Evolutionary conservation across 2,888 invertebrate species (phyloP), one percentile per base, ranked within the genome.

Genomic region (Sarcophaga carnaria): DNA sequence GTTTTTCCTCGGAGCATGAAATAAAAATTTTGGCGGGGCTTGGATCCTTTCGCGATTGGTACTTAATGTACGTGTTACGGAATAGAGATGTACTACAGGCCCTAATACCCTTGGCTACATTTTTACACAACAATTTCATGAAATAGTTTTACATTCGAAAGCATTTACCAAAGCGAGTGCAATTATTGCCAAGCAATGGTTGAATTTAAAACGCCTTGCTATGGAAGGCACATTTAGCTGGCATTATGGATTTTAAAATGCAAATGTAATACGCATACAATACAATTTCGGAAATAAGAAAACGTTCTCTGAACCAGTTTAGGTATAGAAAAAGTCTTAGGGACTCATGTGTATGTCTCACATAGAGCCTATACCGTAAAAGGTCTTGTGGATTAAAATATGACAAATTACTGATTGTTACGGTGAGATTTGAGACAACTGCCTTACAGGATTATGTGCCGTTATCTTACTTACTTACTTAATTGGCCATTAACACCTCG

Each of bases 141-240:
- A 47, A 54, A 70, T 54, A 63, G 47, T 71, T 60, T 83, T 62
- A 8, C 67, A 72, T 78, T 62, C n/a, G 47, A 47, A 17, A 62
- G 60, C 25, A 83, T 71, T 80, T 37, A 80, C 20, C 74, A 80
- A 11, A 80, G 80, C 81, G 72, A 87, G 72, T 79, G 81, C 67
- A 54, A 54, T 87, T 83, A 66, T 79, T 76, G 76, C 67, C 54
- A 71, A 62, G 59, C 64, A 84, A 81, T 54, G 17, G 62, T 81
- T 60, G 75, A 14, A 22, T 75, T 63, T 74, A 54, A 76, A 25
- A 60, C 69, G 11, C 20, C 45, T 25, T 25, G 5, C 69, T 20
- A 5, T 14, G 6, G 5, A 49, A 17, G 12, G 54, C 37, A 0
- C 1, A 37, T 37, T 59, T 63, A 14, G 66, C 20, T 27, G 74